These are phyloP conservation scores for Luperina testacea DNA, from an alignment of 2,888 invertebrate genomes.

Conservation along the genomic window DNA sequence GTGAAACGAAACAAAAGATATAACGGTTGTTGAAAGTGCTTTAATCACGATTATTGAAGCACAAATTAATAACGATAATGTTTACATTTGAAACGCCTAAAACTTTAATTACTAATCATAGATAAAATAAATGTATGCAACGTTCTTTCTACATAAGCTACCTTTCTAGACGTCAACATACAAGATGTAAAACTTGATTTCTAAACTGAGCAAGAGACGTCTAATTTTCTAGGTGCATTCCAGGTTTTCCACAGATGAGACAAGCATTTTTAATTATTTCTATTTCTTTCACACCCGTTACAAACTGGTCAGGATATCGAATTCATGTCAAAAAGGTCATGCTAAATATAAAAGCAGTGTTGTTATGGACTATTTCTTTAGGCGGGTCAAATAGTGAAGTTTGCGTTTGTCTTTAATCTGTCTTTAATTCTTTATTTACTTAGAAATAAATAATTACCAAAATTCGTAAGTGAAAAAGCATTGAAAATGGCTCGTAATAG, in stretches of 20 bases:
- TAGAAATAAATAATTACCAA: constrained; percentile 18
- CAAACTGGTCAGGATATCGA: accelerated
- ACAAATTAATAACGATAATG: no score
- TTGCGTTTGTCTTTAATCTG: constrained; percentile 9
- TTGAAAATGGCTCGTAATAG: constrained; percentile 78
- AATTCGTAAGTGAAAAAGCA: constrained; percentile 42
- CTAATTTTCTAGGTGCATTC: constrained; percentile 19
- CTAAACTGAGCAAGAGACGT: constrained; percentile 14
- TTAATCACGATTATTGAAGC: no score
- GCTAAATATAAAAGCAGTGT: background rate
- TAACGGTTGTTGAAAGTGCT: no score
- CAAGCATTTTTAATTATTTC: background rate
- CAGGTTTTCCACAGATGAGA: accelerated
- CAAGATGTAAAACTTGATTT: no score
- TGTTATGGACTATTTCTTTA: background rate
- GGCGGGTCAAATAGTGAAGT: constrained; percentile 41
- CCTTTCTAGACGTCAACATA: no score
- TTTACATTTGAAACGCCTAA: no score
- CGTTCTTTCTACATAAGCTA: no score
- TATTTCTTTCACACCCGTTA: background rate
- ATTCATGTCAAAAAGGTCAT: background rate
- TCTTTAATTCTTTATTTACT: no score
- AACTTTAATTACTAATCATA: no score
- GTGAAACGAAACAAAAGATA: no score
- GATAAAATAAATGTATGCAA: no score